Base-by-base conservation (phyloP, 2,888 invertebrate genomes). In the Papilio protenor region DNA sequence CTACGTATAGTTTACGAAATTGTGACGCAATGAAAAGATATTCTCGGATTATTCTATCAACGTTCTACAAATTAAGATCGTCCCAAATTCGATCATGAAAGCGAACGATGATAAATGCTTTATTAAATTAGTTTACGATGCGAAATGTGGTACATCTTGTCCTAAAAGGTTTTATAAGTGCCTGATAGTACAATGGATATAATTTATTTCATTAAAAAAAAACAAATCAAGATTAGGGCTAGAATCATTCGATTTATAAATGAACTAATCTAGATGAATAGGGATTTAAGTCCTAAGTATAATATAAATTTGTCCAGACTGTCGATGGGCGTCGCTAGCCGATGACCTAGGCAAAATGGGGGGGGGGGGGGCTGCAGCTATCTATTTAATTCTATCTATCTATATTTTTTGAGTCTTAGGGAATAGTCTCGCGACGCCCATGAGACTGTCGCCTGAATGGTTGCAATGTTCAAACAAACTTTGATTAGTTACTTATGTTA, bases 41-140 rank as follows among this genome's bases (percentile, higher is more conserved):
- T 71, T 76, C 70, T 76, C 27, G 57, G 70, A 57, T 27, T 57
- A 45, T 33, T 76, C 76, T 59, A 27, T 71, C 47, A 55, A 33
- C 49, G 57, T 21, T 47, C 49, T n/a, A 49, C n/a, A 66, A 64
- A 75, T 64, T 61, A 71, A 49, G 33, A 59, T 27, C 76, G 71
- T 61, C 33, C 76, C 49, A 59, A 23, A 61, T 76, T 47, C n/a
- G 21, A 76, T 71, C 49, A 76, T 71, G 45, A 76, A 76, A 76
- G 76, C 45, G 47, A 33, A 45, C 59, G 45, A 71, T 71, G 21
- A 23, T 71, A 59, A 71, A 49, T 76, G 33, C 33, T 23, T 76
- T 49, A 59, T 71, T 55, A 69, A 75, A 75, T 47, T 11, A 69
- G 33, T 52, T 69, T 11, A 75, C 11, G 47, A 14, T 71, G 5